Conservation (phyloP, 2,888 invertebrate species). For the Siphlonurus alternatus region DNA sequence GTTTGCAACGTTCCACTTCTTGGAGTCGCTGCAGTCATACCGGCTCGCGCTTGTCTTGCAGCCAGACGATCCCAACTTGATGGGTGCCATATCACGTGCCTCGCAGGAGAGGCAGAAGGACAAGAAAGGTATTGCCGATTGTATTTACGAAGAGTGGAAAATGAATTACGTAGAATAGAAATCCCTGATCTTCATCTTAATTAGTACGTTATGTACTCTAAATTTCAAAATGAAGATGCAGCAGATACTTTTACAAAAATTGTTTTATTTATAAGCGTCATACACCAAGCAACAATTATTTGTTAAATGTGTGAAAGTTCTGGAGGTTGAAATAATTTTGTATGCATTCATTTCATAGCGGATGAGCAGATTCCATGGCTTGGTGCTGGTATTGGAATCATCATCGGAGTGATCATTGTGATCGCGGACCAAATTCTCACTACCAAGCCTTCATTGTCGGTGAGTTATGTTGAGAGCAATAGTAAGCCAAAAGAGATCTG, state of each 20-base stretch:
- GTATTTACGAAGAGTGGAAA: background rate
- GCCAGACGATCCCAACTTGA: slow-evolving; percentile 44
- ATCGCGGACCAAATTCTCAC: slow-evolving; percentile 50
- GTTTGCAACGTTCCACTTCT: slow-evolving; percentile 45
- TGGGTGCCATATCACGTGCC: slow-evolving; percentile 41
- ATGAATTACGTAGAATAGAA: background rate
- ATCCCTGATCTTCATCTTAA: slow-evolving; percentile 7
- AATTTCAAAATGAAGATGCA: background rate
- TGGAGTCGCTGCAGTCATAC: slow-evolving; percentile 50
- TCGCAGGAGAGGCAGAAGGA: slow-evolving; percentile 41
- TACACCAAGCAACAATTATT: background rate
- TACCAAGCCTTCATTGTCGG: slow-evolving; percentile 42
- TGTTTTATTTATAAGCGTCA: background rate
- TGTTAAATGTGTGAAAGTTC: background rate
- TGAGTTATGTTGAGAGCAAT: slow-evolving; percentile 24
- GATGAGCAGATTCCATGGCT: slow-evolving; percentile 58
- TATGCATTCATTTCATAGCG: slow-evolving; percentile 28
- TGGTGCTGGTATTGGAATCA: slow-evolving; percentile 53
- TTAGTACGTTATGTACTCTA: slow-evolving; percentile 5
- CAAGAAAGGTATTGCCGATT: slow-evolving; percentile 32
- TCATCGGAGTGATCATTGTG: slow-evolving; percentile 48
- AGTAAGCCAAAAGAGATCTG: slow-evolving; percentile 6
- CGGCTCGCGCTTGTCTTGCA: slow-evolving; percentile 46
- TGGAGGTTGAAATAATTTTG: slow-evolving; percentile 8
- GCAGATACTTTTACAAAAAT: no score